Conservation (phyloP, 2,797 vertebrate genomes). For the Lutjanus argentimaculatus region DNA sequence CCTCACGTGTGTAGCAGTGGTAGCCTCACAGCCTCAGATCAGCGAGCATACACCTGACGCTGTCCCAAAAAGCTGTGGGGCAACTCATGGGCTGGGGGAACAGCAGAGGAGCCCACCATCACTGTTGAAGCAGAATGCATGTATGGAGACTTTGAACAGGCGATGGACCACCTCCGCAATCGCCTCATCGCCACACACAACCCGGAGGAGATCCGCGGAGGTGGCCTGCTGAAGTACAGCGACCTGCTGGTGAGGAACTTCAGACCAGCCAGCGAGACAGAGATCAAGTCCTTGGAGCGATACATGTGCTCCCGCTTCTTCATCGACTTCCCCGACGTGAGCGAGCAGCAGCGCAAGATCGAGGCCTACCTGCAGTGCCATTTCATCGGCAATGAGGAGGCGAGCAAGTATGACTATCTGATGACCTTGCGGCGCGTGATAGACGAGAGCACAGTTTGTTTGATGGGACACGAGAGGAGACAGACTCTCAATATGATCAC, state of each 20-base stretch:
- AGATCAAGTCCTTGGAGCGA: slow-evolving; percentile 95
- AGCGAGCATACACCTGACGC: slow-evolving; percentile 20
- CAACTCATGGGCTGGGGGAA: slow-evolving; percentile 30
- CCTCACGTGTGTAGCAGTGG: background rate
- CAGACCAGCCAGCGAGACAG: slow-evolving; percentile 90
- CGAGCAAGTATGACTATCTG: slow-evolving; percentile 96
- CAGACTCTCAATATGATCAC: slow-evolving; percentile 98
- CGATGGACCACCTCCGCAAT: slow-evolving; percentile 92
- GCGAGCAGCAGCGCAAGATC: slow-evolving; percentile 95
- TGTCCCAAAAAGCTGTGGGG: background rate
- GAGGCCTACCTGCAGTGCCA: slow-evolving; percentile 96
- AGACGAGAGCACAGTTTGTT: slow-evolving; percentile 95
- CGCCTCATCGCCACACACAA: slow-evolving; percentile 94
- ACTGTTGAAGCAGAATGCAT: slow-evolving; percentile 94
- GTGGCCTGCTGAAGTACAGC: slow-evolving; percentile 96
- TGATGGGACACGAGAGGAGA: slow-evolving; percentile 94
- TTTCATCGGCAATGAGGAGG: slow-evolving; percentile 93
- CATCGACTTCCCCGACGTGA: slow-evolving; percentile 96
- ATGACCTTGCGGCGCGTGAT: slow-evolving; percentile 95
- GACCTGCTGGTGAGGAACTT: slow-evolving; percentile 95
- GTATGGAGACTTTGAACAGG: slow-evolving; percentile 95
- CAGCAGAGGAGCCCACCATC: slow-evolving; percentile 69
- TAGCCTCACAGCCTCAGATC: slow-evolving; percentile 15
- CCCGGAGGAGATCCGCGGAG: slow-evolving; percentile 97
- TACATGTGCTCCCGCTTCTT: slow-evolving; percentile 99